These are phyloP conservation scores for Nycticryphes semicollaris DNA, from an alignment of 2,113 vertebrate genomes.

Conservation along the genomic window DNA sequence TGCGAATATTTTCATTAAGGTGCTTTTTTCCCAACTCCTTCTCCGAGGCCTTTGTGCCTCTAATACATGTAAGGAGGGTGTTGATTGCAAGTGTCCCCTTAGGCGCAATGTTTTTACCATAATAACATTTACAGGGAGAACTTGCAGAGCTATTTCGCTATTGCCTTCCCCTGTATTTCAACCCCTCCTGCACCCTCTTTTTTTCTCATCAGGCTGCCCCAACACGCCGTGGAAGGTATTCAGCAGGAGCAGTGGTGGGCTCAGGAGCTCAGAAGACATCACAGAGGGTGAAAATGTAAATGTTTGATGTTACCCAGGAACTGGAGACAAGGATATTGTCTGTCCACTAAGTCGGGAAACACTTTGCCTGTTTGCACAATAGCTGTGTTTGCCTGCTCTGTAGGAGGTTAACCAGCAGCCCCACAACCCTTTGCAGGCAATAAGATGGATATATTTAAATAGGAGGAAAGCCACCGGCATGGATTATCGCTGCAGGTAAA, in stretches of 20 bases:
- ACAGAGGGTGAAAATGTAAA: background rate
- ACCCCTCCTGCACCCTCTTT: background rate
- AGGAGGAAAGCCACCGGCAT: background rate
- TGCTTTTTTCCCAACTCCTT: background rate
- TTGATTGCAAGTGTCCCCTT: background rate
- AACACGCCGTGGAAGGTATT: background rate
- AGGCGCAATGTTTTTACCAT: background rate
- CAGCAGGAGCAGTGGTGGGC: background rate
- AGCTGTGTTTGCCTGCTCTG: slow-evolving; percentile 1
- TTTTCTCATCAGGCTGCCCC: background rate
- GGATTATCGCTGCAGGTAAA: background rate
- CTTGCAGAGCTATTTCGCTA: background rate
- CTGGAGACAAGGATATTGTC: background rate
- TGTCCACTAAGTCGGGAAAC: background rate
- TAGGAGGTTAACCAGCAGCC: background rate
- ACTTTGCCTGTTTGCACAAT: background rate
- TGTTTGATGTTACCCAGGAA: slow-evolving; percentile 38
- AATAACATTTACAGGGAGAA: background rate
- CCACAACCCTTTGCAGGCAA: background rate
- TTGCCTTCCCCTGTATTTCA: background rate
- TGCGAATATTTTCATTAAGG: background rate
- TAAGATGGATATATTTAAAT: background rate
- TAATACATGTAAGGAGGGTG: background rate
- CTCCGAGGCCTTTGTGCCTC: background rate
- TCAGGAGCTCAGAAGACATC: background rate